These are phyloP conservation scores for Toxostoma redivivum DNA, from an alignment of 2,113 vertebrate genomes.

Conservation along the genomic window DNA sequence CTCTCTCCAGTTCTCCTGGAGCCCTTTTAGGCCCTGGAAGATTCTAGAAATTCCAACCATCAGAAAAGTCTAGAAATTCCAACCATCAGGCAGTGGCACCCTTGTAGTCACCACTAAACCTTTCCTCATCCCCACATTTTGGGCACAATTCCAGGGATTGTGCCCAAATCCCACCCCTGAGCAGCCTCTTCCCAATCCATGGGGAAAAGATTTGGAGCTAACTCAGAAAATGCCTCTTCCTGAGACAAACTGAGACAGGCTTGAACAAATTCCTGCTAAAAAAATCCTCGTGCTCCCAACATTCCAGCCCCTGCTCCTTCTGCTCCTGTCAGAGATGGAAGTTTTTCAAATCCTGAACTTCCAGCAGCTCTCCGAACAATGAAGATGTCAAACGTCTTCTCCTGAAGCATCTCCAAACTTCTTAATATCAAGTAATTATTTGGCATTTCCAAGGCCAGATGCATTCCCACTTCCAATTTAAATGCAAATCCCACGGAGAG, in stretches of 20 bases:
- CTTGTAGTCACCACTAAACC: background rate
- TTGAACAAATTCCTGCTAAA: background rate
- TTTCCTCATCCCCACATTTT: background rate
- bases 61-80: no score
- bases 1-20: background rate
- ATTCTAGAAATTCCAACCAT: no score
- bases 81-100: background rate
- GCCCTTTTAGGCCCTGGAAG: background rate
- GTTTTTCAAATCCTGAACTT: background rate
- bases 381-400: conserved; percentile 51
- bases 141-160: background rate
- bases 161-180: background rate
- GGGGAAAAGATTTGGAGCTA: background rate
- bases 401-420: conserved; percentile 51
- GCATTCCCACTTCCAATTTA: conserved; percentile 64
- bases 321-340: background rate
- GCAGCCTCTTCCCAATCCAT: background rate
- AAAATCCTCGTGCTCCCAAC: background rate
- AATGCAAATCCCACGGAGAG: conserved; percentile 60
- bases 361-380: conserved; percentile 41
- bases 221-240: background rate
- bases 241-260: background rate
- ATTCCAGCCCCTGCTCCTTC: background rate
- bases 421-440: conserved; percentile 62
- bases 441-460: conserved; percentile 53